Evolutionary conservation across 1,140 invertebrate species (phyloP), one percentile per base, ranked within the genome.

Genomic region (Macrobrachium nipponense): DNA sequence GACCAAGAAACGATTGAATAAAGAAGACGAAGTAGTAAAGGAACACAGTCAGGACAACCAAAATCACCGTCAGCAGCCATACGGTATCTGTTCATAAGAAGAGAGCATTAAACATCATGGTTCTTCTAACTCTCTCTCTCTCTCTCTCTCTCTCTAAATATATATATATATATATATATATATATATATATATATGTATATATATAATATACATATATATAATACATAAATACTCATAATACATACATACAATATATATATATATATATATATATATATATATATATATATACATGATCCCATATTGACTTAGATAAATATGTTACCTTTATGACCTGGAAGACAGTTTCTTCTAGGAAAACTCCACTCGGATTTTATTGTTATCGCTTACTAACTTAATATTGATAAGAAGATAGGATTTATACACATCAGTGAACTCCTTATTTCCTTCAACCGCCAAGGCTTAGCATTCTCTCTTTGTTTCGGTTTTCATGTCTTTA

Each of bases 1-100:
- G 44, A 14, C 76, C 59, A 0, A 86, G 23, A 23, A 44, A 6
- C n/a, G 58, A 11, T 77, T 86, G 84, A 58, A 27, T 18, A 2
- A 51, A 18, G 59, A 60, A 86, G 66, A 85, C 36, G 64, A 79
- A 43, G 76, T 79, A 72, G 17, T 85, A 85, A 20, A 85, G 58
- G 2, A 85, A 27, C 23, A 72, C 64, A 0, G 64, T 44, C 5
- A 59, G 3, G 27, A 17, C 62, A 8, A 85, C 68, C 14, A 75
- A 70, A 10, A 59, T 20, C 64, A 59, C 17, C 17, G n/a, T 43
- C 4, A 79, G 11, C 11, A 79, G 10, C 82, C 82, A 85, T 27
- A 85, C 75, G 11, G 20, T 20, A 15, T 23, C 82, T 85, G 76
- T 15, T 14, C 14, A 58, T 1, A 43, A 0, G 8, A 18, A 51